A percentile compares a stretch with the other conserved stretches of the same genome.
phyloP scores from a whole-genome alignment of 1,140 invertebrate species.

The Trichoplusia ni region DNA sequence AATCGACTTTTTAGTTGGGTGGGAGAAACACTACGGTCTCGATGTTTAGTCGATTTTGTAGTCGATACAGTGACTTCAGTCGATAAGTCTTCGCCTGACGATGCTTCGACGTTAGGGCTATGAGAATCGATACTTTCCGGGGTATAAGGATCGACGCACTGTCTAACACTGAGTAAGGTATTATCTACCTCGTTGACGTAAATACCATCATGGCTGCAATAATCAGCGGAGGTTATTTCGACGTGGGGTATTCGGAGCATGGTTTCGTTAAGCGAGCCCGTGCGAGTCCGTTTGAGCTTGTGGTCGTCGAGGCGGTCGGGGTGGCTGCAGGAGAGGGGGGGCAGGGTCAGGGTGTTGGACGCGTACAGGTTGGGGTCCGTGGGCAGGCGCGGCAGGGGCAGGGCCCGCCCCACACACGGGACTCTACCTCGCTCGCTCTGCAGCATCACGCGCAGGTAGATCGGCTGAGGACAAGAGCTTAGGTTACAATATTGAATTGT shows the following conservation, averaged over 20 bases:
- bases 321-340: slow-evolving; percentile 39
- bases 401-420: slow-evolving; percentile 83
- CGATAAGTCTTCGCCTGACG: slow-evolving; percentile 56
- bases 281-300: slow-evolving; percentile 57
- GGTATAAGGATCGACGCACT: slow-evolving; percentile 86
- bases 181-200: slow-evolving; percentile 82
- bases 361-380: slow-evolving; percentile 53
- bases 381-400: slow-evolving; percentile 49
- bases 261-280: slow-evolving; percentile 68
- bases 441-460: slow-evolving; percentile 88
- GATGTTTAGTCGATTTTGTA: slow-evolving; percentile 42
- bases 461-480: slow-evolving; percentile 85
- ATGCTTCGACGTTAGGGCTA: slow-evolving; percentile 83
- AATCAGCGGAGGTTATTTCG: slow-evolving; percentile 81
- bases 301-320: slow-evolving; percentile 59
- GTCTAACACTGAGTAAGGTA: slow-evolving; percentile 71
- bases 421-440: slow-evolving; percentile 89
- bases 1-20: slow-evolving; percentile 79
- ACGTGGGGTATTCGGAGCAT: slow-evolving; percentile 73
- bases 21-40: slow-evolving; percentile 82
- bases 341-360: slow-evolving; percentile 59
- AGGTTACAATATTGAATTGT: neutral
- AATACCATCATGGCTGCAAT: slow-evolving; percentile 71
- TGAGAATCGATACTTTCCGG: slow-evolving; percentile 89
- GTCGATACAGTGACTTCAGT: slow-evolving; percentile 47